These are phyloP conservation scores for Bombus superbus DNA, from an alignment of 1,140 invertebrate species.

Conservation along the genomic window DNA sequence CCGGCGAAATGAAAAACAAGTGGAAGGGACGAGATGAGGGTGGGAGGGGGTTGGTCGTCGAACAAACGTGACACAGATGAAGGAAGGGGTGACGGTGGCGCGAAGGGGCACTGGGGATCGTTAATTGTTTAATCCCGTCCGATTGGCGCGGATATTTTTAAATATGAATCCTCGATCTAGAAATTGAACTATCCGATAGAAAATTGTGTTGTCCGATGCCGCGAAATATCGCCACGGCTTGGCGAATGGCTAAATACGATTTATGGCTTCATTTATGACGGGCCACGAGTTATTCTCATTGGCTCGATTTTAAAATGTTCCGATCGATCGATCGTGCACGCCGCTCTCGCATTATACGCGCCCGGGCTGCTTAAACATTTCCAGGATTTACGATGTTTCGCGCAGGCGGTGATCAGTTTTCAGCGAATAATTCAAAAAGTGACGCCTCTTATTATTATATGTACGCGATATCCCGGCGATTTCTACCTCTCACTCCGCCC, in stretches of 20 bases:
- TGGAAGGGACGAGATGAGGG: not conserved
- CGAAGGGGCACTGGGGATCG: slow-evolving; percentile 21
- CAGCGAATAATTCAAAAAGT: slow-evolving; percentile 28
- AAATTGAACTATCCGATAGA: slow-evolving; percentile 57
- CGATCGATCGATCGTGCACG: slow-evolving; percentile 25
- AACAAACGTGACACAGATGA: not conserved
- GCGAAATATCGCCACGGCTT: slow-evolving; percentile 30
- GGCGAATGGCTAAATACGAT: slow-evolving; percentile 42
- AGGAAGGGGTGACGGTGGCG: not conserved
- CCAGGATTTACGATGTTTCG: slow-evolving; percentile 32
- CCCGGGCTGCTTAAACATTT: slow-evolving; percentile 38
- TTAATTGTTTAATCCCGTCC: slow-evolving; percentile 57
- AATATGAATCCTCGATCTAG: slow-evolving; percentile 54
- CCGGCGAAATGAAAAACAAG: slow-evolving; percentile 45
- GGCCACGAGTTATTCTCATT: slow-evolving; percentile 43
- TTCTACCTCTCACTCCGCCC: too few species aligned
- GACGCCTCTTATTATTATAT: slow-evolving; percentile 50
- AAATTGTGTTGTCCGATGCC: slow-evolving; percentile 38
- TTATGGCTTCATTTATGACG: slow-evolving; percentile 53
- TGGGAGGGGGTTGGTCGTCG: not conserved
- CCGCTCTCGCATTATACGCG: slow-evolving; percentile 16
- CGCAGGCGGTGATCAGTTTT: slow-evolving; percentile 36
- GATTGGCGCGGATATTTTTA: slow-evolving; percentile 47
- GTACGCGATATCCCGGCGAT: not conserved
- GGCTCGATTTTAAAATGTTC: slow-evolving; percentile 48